Conservation (phyloP, 1,140 invertebrate species). For the Brachionus rotundiformis region DNA sequence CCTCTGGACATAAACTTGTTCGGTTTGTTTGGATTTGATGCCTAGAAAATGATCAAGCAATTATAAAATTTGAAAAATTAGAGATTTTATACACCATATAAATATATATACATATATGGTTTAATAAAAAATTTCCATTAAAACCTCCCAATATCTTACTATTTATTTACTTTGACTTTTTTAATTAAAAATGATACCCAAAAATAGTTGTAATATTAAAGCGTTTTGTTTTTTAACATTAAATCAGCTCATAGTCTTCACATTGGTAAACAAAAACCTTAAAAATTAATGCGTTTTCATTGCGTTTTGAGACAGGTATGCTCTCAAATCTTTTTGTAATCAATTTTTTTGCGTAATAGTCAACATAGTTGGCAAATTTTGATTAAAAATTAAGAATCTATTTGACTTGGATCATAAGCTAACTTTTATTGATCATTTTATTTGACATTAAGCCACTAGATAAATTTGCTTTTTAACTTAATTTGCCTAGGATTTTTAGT, state of each 20-base stretch:
- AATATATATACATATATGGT: background rate
- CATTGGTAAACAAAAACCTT: background rate
- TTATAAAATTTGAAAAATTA: background rate
- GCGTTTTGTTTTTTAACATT: slow-evolving; percentile 1
- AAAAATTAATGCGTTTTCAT: background rate
- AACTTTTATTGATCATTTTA: background rate
- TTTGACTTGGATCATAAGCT: slow-evolving; percentile 11
- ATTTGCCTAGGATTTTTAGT: background rate
- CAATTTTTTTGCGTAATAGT: background rate
- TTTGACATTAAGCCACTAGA: slow-evolving; percentile 6
- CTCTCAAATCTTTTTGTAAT: background rate
- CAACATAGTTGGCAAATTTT: background rate
- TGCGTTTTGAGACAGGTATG: background rate
- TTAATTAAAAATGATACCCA: slow-evolving; percentile 8
- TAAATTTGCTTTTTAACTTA: background rate
- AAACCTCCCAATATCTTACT: slow-evolving; percentile 12
- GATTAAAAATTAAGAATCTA: background rate
- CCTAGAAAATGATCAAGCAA: background rate
- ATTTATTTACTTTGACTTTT: slow-evolving; percentile 17
- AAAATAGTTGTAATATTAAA: background rate
- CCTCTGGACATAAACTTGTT: background rate
- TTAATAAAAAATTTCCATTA: background rate
- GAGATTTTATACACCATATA: background rate
- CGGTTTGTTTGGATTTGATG: background rate
- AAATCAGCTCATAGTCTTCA: background rate